A percentile compares a stretch with the other conserved stretches of the same genome.
These are phyloP conservation scores for Dendrocincla fuliginosa DNA, from an alignment of 2,797 vertebrate species.

Conservation along the genomic window DNA sequence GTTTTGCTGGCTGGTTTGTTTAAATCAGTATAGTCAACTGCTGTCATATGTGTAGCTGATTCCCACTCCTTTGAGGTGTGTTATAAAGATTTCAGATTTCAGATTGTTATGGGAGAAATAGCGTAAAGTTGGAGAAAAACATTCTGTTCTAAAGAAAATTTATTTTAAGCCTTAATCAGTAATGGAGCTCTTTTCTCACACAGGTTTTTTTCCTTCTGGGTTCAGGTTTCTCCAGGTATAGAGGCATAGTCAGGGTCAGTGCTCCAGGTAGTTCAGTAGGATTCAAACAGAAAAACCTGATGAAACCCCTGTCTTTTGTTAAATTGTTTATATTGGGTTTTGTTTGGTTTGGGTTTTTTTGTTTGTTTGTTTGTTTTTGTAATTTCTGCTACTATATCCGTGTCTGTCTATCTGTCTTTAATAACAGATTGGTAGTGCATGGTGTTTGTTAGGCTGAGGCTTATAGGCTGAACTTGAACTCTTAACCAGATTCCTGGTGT, in stretches of 20 bases:
- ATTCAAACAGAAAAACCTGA: not conserved
- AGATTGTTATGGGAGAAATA: not conserved
- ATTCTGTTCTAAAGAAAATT: not conserved
- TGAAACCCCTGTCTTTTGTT: not conserved
- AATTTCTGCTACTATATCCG: not conserved
- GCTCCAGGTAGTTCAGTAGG: not conserved
- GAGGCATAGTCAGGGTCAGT: not conserved
- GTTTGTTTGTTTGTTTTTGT: not conserved
- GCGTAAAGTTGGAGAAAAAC: not conserved
- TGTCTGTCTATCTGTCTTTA: not conserved
- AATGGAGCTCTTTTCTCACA: not conserved
- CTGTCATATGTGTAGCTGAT: rapidly evolving
- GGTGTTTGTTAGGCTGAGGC: not conserved
- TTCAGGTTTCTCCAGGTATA: not conserved
- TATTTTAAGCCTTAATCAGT: not conserved
- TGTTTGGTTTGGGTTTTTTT: not conserved
- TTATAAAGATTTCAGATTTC: not conserved
- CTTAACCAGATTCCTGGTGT: not conserved
- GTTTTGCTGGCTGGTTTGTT: not conserved
- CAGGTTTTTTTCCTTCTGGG: not conserved
- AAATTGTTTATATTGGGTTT: not conserved
- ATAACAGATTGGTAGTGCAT: not conserved
- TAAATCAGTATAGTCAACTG: not conserved
- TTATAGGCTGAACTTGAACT: not conserved
- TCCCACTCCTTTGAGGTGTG: not conserved